Evolutionary conservation across 2,888 invertebrate genomes (phyloP), one percentile per base, ranked within the genome.

Genomic region (Meganola albula): DNA sequence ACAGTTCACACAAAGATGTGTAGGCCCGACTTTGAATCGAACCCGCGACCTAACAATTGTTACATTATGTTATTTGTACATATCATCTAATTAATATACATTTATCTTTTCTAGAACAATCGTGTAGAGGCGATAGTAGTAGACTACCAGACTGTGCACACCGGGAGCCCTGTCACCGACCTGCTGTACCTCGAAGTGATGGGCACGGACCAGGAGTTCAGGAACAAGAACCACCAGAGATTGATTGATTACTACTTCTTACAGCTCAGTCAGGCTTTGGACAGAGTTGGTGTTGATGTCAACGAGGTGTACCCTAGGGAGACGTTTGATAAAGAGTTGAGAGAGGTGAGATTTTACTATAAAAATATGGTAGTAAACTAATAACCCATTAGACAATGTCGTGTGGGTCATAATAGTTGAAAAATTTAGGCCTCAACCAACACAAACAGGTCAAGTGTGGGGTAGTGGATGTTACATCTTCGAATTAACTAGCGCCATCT

Each of bases 121-220:
- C 37, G 30, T 4, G 4, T 64, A 1, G 46, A 60, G 1, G 39
- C 58, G 0, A 48, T 67, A 1, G 55, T 54, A 1, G 46, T 73
- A 12, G 75, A 75, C 43, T 70, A 59, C 37, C 75, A 76, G 34
- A 66, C 68, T 0, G 28, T 74, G 1, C 63, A 61, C 40, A 13
- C 56, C 0, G 71, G 71, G 1, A 49, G 59, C 12, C 63, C 62
- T 0, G 48, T 47, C 2, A 31, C 37, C 0, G 76, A 76, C 47
- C 54, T 76, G 8, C 16, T 74, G 3, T 72, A 68, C 55, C 58
- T 75, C 33, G 48, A 68, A 31, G 61, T 66, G 39, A 40, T 53
- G 23, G 67, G 67, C 25, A 57, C 74, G 0, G 74, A 74, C 48
- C 53, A 52, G 37, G 36, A 58, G 37, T 75, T 76, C 63, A 50